These are phyloP conservation scores for Varroa destructor DNA, from an alignment of 1,140 invertebrate genomes.

Conservation along the genomic window DNA sequence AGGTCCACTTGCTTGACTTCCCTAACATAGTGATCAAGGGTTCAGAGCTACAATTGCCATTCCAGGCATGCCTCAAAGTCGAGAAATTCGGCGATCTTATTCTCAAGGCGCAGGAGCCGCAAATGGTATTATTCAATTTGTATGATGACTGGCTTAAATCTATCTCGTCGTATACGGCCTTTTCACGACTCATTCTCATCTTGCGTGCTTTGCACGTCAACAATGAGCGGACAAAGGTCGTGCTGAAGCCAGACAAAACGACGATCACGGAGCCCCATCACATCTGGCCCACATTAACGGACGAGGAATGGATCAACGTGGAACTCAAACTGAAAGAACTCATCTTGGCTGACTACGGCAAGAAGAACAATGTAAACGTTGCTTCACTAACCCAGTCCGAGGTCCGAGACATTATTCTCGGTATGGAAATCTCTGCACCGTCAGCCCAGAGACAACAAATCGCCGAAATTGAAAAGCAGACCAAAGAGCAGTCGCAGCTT, in stretches of 20 bases:
- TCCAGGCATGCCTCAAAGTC: conserved; percentile 96
- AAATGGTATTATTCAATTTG: conserved; percentile 98
- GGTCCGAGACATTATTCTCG: conserved; percentile 96
- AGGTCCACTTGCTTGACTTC: conserved; percentile 96
- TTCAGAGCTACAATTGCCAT: conserved; percentile 92
- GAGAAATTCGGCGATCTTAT: conserved; percentile 99
- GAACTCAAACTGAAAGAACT: conserved; percentile 96
- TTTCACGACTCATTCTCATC: conserved; percentile 92
- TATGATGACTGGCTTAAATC: conserved; percentile 99
- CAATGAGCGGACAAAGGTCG: conserved; percentile 94
- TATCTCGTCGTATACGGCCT: conserved; percentile 87
- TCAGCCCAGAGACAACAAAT: conserved; percentile 97
- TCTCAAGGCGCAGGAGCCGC: conserved; percentile 95
- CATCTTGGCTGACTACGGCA: conserved; percentile 96
- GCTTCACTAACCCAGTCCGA: conserved; percentile 96
- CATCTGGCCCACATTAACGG: conserved; percentile 92
- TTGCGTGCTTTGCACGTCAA: conserved; percentile 94
- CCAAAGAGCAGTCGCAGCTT: conserved; percentile 94
- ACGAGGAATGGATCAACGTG: conserved; percentile 99
- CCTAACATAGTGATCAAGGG: conserved; percentile 99
- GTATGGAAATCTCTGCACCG: conserved; percentile 98
- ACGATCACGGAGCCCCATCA: conserved; percentile 97
- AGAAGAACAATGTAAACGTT: conserved; percentile 99
- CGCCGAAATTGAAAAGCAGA: conserved; percentile 99
- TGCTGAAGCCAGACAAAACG: conserved; percentile 95